phyloP scores from a whole-genome alignment of 2,797 vertebrate genomes.

The Microctenopoma stevenorrisi region DNA sequence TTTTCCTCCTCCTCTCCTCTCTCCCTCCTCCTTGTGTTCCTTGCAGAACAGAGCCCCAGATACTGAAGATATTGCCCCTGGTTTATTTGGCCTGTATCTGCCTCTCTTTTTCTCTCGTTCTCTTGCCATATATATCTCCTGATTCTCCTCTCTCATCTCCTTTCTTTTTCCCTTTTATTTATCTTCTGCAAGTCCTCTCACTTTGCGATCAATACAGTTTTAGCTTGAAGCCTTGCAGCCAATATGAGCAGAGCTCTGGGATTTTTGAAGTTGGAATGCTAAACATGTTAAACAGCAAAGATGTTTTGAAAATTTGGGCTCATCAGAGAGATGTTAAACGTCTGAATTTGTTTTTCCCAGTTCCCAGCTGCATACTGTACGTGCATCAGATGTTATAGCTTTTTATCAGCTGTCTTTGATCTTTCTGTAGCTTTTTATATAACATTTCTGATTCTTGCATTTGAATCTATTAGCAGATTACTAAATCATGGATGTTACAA shows the following conservation, averaged over 20 bases:
- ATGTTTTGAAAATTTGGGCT: conserved; percentile 77
- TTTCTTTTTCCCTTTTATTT: conserved; percentile 73
- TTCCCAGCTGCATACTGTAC: conserved; percentile 71
- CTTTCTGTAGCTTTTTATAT: conserved; percentile 68
- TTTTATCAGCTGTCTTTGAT: conserved; percentile 78
- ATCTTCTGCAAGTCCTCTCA: conserved; percentile 71
- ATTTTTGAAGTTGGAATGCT: conserved; percentile 80
- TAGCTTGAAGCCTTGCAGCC: conserved; percentile 72
- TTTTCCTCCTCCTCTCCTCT: conserved; percentile 27
- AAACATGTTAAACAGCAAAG: conserved; percentile 80
- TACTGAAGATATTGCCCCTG: conserved; percentile 77
- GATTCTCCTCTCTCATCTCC: conserved; percentile 66
- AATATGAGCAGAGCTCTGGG: conserved; percentile 64
- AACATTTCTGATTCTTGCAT: conserved; percentile 71
- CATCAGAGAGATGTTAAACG: conserved; percentile 77
- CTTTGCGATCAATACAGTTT: conserved; percentile 77
- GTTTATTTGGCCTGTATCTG: conserved; percentile 76
- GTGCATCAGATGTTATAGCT: conserved; percentile 73
- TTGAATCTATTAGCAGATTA: conserved; percentile 74
- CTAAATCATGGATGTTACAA: conserved; percentile 68
- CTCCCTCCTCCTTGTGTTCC: conserved; percentile 60
- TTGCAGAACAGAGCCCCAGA: conserved; percentile 74
- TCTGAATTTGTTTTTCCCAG: conserved; percentile 79
- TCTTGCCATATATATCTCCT: conserved; percentile 64
- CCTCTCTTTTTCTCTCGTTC: conserved; percentile 54